These are phyloP conservation scores for Calidris pygmaea DNA, from an alignment of 2,113 vertebrate genomes.

Conservation along the genomic window DNA sequence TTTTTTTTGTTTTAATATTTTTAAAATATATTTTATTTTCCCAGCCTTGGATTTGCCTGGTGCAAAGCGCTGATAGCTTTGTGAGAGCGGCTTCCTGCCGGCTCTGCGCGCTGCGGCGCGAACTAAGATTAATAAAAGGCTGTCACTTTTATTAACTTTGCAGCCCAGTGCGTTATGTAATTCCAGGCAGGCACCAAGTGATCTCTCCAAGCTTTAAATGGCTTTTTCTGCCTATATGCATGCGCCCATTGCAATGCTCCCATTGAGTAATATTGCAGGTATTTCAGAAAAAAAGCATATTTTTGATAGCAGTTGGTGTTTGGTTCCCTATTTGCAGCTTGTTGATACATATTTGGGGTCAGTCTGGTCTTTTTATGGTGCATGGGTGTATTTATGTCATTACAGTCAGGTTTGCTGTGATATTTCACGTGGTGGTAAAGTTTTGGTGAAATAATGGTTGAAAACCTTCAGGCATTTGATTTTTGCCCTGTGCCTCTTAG, in stretches of 20 bases:
- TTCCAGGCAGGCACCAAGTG: conserved; percentile 12
- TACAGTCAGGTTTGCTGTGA: neutral
- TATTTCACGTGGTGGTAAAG: neutral
- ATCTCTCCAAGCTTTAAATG: neutral
- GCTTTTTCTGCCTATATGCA: neutral
- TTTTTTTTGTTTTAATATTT: neutral
- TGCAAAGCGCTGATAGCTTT: neutral
- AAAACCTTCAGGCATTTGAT: neutral
- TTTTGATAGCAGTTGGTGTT: neutral
- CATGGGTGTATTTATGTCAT: neutral
- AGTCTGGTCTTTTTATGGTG: neutral
- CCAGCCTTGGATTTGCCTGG: neutral
- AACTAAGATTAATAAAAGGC: neutral
- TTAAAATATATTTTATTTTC: neutral
- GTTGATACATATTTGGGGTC: neutral
- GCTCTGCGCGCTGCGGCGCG: neutral
- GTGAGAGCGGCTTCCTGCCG: neutral
- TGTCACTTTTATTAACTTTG: conserved; percentile 49
- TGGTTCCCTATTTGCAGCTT: neutral
- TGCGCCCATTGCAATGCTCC: neutral
- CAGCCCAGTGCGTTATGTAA: neutral
- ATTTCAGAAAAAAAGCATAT: neutral
- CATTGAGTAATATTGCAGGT: neutral
- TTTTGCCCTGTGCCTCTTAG: neutral
- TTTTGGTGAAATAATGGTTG: neutral